These are phyloP conservation scores for Oconnorella tubifera DNA, from an alignment of 2,888 invertebrate species.

Conservation along the genomic window DNA sequence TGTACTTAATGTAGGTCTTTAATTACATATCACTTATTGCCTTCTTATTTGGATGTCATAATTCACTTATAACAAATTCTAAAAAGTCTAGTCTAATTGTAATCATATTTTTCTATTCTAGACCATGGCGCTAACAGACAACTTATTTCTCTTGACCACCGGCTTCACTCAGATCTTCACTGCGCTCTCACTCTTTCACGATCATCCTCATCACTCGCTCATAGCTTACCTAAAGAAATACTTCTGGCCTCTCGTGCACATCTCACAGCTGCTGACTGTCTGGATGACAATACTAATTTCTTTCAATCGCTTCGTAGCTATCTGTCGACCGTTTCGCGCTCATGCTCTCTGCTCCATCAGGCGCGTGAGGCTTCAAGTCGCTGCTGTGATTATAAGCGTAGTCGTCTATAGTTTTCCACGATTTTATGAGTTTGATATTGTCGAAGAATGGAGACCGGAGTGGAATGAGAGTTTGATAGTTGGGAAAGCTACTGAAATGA, in stretches of 20 bases:
- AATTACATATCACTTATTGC: no score
- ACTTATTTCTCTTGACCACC: constrained; percentile 33
- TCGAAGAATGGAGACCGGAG: neutral
- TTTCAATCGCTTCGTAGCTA: constrained; percentile 37
- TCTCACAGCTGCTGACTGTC: constrained; percentile 35
- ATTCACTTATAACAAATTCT: no score
- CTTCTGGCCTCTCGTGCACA: constrained; percentile 36
- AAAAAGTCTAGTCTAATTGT: no score
- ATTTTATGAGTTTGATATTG: neutral
- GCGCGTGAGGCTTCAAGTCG: constrained; percentile 17
- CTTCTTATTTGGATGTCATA: no score
- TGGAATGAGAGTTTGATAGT: neutral
- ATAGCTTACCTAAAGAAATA: constrained; percentile 23
- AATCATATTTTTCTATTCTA: no score
- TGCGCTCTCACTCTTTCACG: constrained; percentile 24
- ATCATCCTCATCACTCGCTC: constrained; percentile 11
- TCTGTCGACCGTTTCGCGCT: constrained; percentile 37
- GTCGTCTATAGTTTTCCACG: neutral
- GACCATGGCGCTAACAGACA: constrained; percentile 33
- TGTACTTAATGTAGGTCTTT: no score
- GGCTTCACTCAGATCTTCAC: constrained; percentile 30
- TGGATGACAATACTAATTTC: constrained; percentile 40
- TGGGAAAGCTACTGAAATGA: neutral
- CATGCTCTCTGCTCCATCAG: constrained; percentile 28
- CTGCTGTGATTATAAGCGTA: neutral